These are phyloP conservation scores for Sesia apiformis DNA, from an alignment of 2,888 invertebrate species.

Conservation along the genomic window DNA sequence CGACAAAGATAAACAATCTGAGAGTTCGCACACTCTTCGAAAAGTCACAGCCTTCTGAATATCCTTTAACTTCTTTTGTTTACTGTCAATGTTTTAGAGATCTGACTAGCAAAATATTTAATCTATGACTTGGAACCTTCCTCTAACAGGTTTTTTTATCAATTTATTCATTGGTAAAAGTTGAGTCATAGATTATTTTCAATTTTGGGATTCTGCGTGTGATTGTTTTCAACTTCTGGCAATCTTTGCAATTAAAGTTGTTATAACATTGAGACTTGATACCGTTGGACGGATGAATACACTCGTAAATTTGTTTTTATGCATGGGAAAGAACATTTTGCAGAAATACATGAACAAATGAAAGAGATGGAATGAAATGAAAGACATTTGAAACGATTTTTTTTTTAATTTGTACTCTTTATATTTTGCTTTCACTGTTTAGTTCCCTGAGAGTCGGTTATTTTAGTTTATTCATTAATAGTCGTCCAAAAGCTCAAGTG, in stretches of 20 bases:
- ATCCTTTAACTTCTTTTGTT: constrained; percentile 11
- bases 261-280: neutral
- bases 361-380: no score
- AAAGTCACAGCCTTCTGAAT: constrained; percentile 12
- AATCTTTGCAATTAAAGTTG: constrained; percentile 11
- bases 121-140: neutral
- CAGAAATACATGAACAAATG: no score
- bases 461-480: no score
- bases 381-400: no score
- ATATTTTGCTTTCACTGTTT: no score
- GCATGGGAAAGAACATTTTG: constrained; percentile 7
- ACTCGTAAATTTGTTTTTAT: constrained; percentile 1
- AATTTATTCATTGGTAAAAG: neutral
- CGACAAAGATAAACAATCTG: constrained; percentile 25
- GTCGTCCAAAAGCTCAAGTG: no score
- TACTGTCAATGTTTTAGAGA: no score
- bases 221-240: constrained; percentile 7
- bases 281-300: neutral
- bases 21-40: constrained; percentile 9
- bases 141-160: neutral
- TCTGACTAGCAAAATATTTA: no score
- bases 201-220: constrained; percentile 6
- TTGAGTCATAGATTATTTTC: constrained; percentile 8
- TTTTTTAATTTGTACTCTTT: no score
- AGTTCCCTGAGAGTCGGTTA: no score